Evolutionary conservation across 2,888 invertebrate genomes (phyloP).

Genomic region (Drosophila dives): DNA sequence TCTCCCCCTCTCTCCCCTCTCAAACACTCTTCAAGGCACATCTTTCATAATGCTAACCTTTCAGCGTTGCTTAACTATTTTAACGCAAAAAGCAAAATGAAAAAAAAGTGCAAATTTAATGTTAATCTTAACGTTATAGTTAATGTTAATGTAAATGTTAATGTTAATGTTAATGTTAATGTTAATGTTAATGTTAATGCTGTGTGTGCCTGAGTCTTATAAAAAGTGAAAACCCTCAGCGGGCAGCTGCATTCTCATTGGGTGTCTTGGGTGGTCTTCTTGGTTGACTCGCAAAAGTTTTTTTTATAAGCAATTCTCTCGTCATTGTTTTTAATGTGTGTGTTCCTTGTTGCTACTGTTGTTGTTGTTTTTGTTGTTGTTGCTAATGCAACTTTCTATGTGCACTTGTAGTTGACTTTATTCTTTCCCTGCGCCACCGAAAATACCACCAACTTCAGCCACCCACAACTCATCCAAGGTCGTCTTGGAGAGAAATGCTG

Average conservation of each 20-base stretch:
- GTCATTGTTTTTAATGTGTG: constrained; percentile 72
- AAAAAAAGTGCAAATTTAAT: constrained; percentile 53
- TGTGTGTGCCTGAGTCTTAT: constrained; percentile 10
- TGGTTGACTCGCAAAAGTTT: constrained; percentile 40
- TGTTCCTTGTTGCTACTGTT: constrained; percentile 18
- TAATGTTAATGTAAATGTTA: constrained; percentile 31
- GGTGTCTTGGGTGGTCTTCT: not conserved
- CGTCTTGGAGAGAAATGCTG: constrained; percentile 28
- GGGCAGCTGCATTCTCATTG: constrained; percentile 20
- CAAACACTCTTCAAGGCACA: constrained; percentile 8
- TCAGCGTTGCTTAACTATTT: constrained; percentile 25
- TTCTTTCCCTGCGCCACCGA: constrained; percentile 51
- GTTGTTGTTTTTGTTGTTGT: constrained; percentile 33
- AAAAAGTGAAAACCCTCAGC: constrained; percentile 51
- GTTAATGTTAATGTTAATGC: constrained; percentile 24
- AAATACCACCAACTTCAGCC: not conserved
- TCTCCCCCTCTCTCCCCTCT: not conserved
- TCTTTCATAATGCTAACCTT: constrained; percentile 49
- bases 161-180: constrained; percentile 28
- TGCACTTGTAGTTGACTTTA: constrained; percentile 45
- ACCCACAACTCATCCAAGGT: constrained; percentile 42
- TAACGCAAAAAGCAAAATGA: constrained; percentile 15
- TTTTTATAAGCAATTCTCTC: constrained; percentile 71
- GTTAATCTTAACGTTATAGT: constrained; percentile 37
- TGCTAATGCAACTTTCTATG: constrained; percentile 68